Conservation (phyloP, 2,888 invertebrate genomes). For the Aporophyla nigra region DNA sequence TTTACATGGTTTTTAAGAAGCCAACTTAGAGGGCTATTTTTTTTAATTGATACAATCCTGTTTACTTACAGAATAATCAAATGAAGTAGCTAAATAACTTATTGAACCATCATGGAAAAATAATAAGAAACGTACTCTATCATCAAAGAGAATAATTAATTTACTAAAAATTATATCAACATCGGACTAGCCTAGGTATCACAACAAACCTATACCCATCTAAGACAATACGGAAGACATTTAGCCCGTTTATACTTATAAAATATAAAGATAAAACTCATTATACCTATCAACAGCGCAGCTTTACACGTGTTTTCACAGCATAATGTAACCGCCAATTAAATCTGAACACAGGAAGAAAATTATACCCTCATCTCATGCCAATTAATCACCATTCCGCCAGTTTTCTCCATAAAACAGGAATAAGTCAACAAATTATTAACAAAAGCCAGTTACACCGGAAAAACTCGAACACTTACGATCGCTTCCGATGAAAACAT, state of each 20-base stretch:
- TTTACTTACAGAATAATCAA: background rate
- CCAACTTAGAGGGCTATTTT: background rate
- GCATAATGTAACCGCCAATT: conserved; percentile 32
- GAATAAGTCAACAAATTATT: conserved; percentile 62
- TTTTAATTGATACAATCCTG: background rate
- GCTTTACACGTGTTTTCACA: conserved; percentile 49
- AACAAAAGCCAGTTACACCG: conserved; percentile 76
- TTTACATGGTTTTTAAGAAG: background rate
- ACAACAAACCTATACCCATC: conserved; percentile 6
- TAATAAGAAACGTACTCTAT: background rate
- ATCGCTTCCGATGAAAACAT: conserved; percentile 76
- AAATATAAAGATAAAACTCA: conserved; percentile 30
- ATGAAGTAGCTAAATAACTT: background rate
- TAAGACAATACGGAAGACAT: conserved; percentile 42
- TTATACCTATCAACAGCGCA: conserved; percentile 7
- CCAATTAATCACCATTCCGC: conserved; percentile 51
- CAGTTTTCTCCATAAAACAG: conserved; percentile 54
- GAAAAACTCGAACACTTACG: conserved; percentile 83
- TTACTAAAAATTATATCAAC: background rate
- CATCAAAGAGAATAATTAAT: background rate
- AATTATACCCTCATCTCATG: conserved; percentile 36
- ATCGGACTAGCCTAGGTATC: background rate
- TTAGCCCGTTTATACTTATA: conserved; percentile 17
- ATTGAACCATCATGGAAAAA: background rate
- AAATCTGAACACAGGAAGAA: conserved; percentile 15